Conservation (phyloP, 2,888 invertebrate species). For the Minunthozetes semirufus region DNA sequence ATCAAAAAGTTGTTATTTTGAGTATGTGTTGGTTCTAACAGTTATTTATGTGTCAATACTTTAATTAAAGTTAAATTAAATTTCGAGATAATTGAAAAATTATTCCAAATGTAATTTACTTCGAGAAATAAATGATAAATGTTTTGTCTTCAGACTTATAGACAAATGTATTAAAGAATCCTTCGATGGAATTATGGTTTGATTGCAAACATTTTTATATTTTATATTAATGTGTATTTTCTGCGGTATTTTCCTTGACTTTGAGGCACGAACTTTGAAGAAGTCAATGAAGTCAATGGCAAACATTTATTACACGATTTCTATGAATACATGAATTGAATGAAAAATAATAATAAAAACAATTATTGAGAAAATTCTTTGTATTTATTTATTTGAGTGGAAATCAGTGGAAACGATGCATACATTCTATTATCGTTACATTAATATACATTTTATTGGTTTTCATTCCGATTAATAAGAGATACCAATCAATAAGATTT, state of each 20-base stretch:
- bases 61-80: background rate
- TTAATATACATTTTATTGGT: background rate
- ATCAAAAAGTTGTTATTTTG: background rate
- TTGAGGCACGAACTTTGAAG: slow-evolving; percentile 13
- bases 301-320: slow-evolving; percentile 8
- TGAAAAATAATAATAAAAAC: background rate
- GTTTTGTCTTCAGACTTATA: background rate
- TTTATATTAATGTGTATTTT: background rate
- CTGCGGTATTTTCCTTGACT: slow-evolving; percentile 3
- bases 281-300: slow-evolving; percentile 23
- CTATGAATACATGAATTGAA: slow-evolving; percentile 5
- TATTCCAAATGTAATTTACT: background rate
- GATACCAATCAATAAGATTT: background rate
- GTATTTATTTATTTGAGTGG: background rate
- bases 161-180: background rate
- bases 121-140: background rate
- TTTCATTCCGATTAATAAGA: background rate
- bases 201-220: background rate
- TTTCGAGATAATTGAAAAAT: background rate
- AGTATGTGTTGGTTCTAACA: background rate
- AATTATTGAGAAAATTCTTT: background rate
- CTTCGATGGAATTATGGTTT: background rate
- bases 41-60: background rate
- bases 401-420: background rate
- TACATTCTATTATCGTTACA: background rate